Percentiles rank a stretch among this genome's conserved stretches.
Conservation (phyloP, 2,113 vertebrate genomes). For the Tapirus terrestris region DNA sequence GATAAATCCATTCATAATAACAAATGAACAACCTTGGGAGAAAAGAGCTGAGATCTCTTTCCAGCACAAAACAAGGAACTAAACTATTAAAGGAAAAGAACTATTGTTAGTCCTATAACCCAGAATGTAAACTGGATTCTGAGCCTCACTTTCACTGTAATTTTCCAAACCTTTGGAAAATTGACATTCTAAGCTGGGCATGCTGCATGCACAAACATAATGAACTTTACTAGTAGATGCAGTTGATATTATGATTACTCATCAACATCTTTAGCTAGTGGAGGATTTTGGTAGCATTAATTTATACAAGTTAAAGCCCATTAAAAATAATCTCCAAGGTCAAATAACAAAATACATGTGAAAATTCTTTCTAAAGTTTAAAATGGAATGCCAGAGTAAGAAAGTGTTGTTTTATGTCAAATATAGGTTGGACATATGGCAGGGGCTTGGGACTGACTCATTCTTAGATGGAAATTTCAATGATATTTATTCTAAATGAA, state of each 20-base stretch:
- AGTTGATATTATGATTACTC: neutral
- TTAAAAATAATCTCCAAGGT: constrained; percentile 33
- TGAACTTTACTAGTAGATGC: neutral
- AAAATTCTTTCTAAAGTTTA: neutral
- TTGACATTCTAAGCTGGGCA: neutral
- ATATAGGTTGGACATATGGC: neutral
- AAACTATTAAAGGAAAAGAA: constrained; percentile 28
- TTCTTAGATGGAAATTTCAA: constrained; percentile 25
- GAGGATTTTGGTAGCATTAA: neutral
- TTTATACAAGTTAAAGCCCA: neutral
- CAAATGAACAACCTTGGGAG: neutral
- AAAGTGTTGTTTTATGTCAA: neutral
- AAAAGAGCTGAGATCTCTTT: constrained; percentile 3
- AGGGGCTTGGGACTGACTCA: neutral
- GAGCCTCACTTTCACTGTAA: neutral
- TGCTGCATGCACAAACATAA: neutral
- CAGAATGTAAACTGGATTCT: neutral
- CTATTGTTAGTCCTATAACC: neutral
- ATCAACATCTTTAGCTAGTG: neutral
- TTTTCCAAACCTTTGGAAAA: constrained; percentile 45
- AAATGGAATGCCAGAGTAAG: neutral
- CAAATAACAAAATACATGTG: neutral
- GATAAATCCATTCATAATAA: constrained; percentile 21
- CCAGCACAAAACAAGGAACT: constrained; percentile 1
- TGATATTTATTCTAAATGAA: constrained; percentile 2